phyloP scores from a whole-genome alignment of 2,113 vertebrate genomes.

The Chrysochloris asiatica region DNA sequence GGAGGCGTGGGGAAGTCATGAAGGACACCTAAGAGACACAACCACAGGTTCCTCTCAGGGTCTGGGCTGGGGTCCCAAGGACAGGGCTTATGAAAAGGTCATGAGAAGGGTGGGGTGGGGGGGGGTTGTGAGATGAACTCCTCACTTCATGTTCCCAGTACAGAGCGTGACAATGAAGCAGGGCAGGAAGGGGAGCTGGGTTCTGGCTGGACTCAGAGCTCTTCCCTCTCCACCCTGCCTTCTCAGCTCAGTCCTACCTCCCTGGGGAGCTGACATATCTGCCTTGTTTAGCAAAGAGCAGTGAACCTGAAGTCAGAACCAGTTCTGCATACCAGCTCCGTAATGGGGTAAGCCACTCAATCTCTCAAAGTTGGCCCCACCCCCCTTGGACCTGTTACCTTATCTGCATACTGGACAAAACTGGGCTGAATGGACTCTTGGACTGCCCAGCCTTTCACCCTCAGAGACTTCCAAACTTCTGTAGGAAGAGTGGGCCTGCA shows the following conservation, averaged over 20 bases:
- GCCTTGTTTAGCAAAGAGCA: neutral
- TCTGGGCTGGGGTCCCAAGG: neutral
- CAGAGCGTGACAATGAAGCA: neutral
- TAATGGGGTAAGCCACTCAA: neutral
- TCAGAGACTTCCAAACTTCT: too few relatives aligned
- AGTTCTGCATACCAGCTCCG: neutral
- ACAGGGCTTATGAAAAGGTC: neutral
- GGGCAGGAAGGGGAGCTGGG: accelerated
- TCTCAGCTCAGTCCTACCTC: too few relatives aligned
- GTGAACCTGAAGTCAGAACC: neutral
- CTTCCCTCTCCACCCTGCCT: neutral
- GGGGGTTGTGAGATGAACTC: neutral
- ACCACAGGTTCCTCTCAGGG: neutral
- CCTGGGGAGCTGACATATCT: too few relatives aligned
- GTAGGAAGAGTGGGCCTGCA: neutral
- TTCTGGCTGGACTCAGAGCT: neutral
- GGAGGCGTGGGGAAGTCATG: neutral
- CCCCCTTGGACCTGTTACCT: neutral
- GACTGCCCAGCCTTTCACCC: neutral
- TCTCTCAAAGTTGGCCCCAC: neutral
- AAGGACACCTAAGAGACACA: neutral
- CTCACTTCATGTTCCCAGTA: neutral
- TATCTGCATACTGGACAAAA: neutral
- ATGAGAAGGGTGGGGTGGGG: neutral
- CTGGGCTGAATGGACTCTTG: neutral